Evolutionary conservation across 2,113 vertebrate species (phyloP).

Genomic region (Gymnobelideus leadbeateri): DNA sequence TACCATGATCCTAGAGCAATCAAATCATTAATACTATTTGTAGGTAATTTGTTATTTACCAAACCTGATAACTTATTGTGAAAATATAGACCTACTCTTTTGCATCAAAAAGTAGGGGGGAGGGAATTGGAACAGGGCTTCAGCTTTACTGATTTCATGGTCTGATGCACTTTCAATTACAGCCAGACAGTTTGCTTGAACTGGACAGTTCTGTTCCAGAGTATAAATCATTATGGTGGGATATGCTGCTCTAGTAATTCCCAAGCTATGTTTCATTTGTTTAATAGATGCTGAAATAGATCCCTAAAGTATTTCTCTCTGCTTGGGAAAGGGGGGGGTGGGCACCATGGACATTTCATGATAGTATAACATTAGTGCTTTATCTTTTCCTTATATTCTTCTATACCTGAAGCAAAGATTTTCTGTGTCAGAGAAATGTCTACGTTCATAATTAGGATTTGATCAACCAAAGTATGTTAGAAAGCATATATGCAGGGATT

Average conservation of each 20-base stretch:
- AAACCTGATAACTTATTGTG: not conserved
- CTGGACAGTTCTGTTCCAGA: not conserved
- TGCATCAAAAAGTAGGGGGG: not conserved
- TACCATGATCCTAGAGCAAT: not conserved
- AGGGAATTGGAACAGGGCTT: not conserved
- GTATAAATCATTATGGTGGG: not conserved
- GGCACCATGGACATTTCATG: not conserved
- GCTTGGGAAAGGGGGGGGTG: not conserved
- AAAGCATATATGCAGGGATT: not conserved
- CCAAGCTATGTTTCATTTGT: not conserved
- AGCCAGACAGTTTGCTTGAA: conserved; percentile 9
- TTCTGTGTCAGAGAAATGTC: too few species aligned
- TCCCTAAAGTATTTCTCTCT: not conserved
- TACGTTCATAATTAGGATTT: not conserved
- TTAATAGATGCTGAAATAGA: not conserved
- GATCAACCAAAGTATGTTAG: not conserved
- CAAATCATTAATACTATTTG: not conserved
- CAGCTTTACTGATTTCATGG: not conserved
- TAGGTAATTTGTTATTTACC: not conserved
- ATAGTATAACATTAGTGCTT: not conserved
- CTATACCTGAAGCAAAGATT: not conserved
- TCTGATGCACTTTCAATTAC: not conserved
- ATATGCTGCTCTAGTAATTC: not conserved
- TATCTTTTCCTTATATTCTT: not conserved
- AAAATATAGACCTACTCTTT: not conserved